phyloP scores from a whole-genome alignment of 1,140 invertebrate species.

The Battus philenor region DNA sequence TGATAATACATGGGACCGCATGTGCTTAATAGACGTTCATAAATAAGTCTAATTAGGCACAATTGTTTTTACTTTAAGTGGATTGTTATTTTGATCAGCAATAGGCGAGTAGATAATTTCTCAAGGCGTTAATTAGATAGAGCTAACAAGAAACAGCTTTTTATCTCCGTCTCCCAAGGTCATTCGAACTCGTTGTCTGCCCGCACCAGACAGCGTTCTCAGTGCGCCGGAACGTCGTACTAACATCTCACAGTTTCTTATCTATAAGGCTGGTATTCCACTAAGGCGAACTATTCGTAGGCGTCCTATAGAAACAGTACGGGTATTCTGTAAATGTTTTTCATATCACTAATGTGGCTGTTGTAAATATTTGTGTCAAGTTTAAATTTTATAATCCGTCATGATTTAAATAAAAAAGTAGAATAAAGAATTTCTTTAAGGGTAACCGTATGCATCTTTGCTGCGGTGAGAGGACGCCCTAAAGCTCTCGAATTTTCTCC shows the following conservation, averaged over 20 bases:
- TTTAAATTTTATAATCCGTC: too few species aligned
- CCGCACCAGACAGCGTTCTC: slow-evolving; percentile 6
- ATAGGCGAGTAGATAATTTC: slow-evolving; percentile 17
- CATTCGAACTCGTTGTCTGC: slow-evolving; percentile 9
- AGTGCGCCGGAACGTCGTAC: slow-evolving; percentile 9
- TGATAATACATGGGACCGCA: too few species aligned
- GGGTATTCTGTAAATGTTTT: too few species aligned
- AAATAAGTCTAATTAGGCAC: slow-evolving; percentile 14
- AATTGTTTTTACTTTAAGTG: slow-evolving; percentile 15
- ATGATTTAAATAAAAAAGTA: neutral
- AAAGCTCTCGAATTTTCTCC: slow-evolving; percentile 63
- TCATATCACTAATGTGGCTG: too few species aligned
- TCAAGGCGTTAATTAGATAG: slow-evolving; percentile 16
- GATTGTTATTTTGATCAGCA: slow-evolving; percentile 11
- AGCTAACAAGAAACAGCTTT: slow-evolving; percentile 17
- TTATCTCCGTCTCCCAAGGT: slow-evolving; percentile 15
- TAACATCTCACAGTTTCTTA: slow-evolving; percentile 9
- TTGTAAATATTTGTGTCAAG: too few species aligned
- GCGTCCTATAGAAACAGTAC: too few species aligned
- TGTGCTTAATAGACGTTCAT: slow-evolving; percentile 3
- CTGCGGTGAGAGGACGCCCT: slow-evolving; percentile 16
- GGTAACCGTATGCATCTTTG: neutral
- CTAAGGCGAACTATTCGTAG: too few species aligned
- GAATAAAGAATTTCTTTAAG: neutral
- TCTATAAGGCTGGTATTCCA: slow-evolving; percentile 2